phyloP scores from a whole-genome alignment of 2,113 vertebrate genomes.

The Nanger granti region DNA sequence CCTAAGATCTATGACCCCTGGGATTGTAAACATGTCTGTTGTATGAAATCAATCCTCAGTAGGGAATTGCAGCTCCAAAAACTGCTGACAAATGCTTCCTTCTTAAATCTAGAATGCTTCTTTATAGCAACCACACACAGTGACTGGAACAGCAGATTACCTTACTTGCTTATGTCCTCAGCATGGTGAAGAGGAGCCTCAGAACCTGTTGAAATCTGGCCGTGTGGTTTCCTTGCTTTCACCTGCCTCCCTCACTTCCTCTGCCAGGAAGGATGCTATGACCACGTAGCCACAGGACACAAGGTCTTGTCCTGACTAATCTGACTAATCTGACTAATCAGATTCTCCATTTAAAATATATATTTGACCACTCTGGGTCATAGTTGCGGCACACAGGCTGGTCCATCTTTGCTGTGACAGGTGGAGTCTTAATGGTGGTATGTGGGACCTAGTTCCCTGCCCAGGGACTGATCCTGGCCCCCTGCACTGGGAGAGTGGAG shows the following conservation, averaged over 20 bases:
- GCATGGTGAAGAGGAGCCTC: neutral
- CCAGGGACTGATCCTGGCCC: neutral
- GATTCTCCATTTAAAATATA: neutral
- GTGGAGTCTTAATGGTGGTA: neutral
- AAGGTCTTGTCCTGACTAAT: accelerated
- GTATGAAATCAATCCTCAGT: accelerated
- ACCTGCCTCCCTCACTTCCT: neutral
- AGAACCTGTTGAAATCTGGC: neutral
- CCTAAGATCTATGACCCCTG: accelerated
- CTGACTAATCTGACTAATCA: accelerated
- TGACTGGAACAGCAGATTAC: accelerated
- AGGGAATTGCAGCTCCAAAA: neutral
- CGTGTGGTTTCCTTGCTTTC: accelerated
- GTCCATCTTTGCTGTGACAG: neutral
- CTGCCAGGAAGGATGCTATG: accelerated
- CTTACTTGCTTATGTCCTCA: accelerated
- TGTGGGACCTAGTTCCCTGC: neutral
- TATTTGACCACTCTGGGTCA: neutral
- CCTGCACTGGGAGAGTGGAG: neutral
- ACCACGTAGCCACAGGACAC: accelerated
- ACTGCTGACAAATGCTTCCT: neutral
- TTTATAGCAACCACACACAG: accelerated
- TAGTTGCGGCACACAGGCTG: neutral
- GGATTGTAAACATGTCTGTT: accelerated
- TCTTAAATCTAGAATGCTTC: neutral